Evolutionary conservation across 2,113 vertebrate genomes (phyloP).

Genomic region (Lophius piscatorius): DNA sequence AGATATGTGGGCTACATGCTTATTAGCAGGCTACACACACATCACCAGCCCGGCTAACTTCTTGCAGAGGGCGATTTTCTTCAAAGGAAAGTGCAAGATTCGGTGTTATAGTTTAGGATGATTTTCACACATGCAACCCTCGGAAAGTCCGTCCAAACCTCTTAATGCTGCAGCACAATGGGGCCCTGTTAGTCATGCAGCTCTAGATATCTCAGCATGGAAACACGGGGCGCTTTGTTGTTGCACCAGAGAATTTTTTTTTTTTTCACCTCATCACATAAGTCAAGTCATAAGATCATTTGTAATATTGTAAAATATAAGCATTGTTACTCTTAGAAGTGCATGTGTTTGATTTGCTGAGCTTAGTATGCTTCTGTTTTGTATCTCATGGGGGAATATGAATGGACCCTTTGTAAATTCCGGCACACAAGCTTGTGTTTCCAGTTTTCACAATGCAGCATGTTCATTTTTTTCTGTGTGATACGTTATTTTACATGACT

Average conservation of each 20-base stretch:
- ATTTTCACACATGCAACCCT: constrained; percentile 30
- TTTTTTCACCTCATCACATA: too few relatives aligned
- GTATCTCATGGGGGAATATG: neutral
- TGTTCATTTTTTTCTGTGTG: neutral
- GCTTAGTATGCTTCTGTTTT: neutral
- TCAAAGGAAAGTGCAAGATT: constrained; percentile 44
- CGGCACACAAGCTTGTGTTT: neutral
- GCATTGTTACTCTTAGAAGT: neutral
- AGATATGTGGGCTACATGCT: constrained; percentile 68
- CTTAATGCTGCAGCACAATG: constrained; percentile 58
- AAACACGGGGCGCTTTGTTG: constrained; percentile 45
- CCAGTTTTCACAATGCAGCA: constrained; percentile 8
- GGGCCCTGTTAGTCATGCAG: constrained; percentile 57
- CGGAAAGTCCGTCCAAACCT: constrained; percentile 24
- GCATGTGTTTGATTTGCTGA: neutral
- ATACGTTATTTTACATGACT: constrained; percentile 27
- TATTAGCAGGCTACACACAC: constrained; percentile 54
- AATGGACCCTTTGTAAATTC: constrained; percentile 10
- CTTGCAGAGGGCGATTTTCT: constrained; percentile 50
- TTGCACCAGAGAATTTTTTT: constrained; percentile 14
- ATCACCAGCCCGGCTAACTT: constrained; percentile 56
- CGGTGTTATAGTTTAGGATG: constrained; percentile 45
- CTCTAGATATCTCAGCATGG: constrained; percentile 38
- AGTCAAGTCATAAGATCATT: too few relatives aligned
- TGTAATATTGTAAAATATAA: constrained; percentile 6